Conservation (phyloP, 1,140 invertebrate genomes). For the Orius laevigatus region DNA sequence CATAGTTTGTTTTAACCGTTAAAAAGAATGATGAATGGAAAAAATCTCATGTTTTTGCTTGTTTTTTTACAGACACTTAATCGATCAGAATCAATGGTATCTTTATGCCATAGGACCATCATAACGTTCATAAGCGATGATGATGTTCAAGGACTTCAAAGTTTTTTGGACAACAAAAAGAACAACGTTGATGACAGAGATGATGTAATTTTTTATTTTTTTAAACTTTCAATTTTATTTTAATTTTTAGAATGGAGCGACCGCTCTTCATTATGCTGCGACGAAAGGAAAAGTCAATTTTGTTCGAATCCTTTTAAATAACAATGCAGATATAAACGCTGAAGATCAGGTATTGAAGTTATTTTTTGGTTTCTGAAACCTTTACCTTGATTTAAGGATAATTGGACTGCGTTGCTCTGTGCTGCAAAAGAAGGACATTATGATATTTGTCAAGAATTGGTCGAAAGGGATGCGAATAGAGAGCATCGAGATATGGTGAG, state of each 20-base stretch:
- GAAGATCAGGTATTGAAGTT: slow-evolving; percentile 50
- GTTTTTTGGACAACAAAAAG: slow-evolving; percentile 64
- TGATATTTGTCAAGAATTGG: slow-evolving; percentile 61
- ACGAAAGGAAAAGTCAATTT: slow-evolving; percentile 62
- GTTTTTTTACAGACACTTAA: slow-evolving; percentile 35
- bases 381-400: slow-evolving; percentile 41
- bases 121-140: slow-evolving; percentile 64
- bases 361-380: background rate
- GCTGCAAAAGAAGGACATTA: slow-evolving; percentile 79
- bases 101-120: slow-evolving; percentile 61
- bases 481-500: slow-evolving; percentile 85
- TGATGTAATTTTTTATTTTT: slow-evolving; percentile 42
- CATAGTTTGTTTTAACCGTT: background rate
- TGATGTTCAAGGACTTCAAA: slow-evolving; percentile 58
- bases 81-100: slow-evolving; percentile 71
- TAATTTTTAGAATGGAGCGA: slow-evolving; percentile 63
- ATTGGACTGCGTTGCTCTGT: slow-evolving; percentile 81
- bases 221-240: slow-evolving; percentile 6
- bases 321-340: slow-evolving; percentile 78
- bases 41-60: slow-evolving; percentile 11
- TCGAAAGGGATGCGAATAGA: slow-evolving; percentile 73
- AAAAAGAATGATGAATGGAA: background rate
- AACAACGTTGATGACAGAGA: slow-evolving; percentile 75
- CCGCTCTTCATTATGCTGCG: slow-evolving; percentile 77
- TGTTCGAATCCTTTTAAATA: slow-evolving; percentile 63